phyloP scores from a whole-genome alignment of 1,140 invertebrate genomes.

The Musca domestica region DNA sequence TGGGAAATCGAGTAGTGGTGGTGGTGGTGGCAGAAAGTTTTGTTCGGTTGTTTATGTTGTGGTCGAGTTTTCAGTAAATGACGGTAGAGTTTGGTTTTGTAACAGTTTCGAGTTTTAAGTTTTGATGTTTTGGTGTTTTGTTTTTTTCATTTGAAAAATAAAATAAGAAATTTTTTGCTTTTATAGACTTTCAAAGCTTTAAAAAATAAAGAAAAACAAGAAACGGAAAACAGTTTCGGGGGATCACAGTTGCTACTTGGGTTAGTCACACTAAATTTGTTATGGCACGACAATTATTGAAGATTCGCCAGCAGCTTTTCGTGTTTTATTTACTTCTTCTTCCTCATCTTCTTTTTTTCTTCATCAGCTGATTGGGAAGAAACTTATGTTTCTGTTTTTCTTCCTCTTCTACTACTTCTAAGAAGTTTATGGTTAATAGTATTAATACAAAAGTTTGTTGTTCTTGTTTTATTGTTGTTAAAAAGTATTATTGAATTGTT shows the following conservation, averaged over 20 bases:
- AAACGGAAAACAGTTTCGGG: background rate
- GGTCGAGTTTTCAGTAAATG: background rate
- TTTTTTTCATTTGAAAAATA: slow-evolving; percentile 12
- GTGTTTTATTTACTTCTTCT: background rate
- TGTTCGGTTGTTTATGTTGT: slow-evolving; percentile 35
- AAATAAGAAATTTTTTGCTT: slow-evolving; percentile 18
- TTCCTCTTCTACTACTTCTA: slow-evolving; percentile 7
- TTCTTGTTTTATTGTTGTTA: slow-evolving; percentile 12
- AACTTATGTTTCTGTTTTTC: too few species aligned
- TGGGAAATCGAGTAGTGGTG: slow-evolving; percentile 14
- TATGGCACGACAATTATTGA: slow-evolving; percentile 1
- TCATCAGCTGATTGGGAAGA: too few species aligned
- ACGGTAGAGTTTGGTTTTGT: background rate
- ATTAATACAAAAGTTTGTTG: slow-evolving; percentile 11
- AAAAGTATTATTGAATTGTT: slow-evolving; percentile 8
- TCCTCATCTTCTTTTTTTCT: too few species aligned
- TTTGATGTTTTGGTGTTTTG: background rate
- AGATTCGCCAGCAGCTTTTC: background rate
- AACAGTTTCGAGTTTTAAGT: background rate
- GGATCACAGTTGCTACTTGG: background rate
- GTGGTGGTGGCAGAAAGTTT: slow-evolving; percentile 28
- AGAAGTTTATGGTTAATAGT: slow-evolving; percentile 9
- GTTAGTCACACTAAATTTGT: slow-evolving; percentile 21
- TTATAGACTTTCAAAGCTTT: background rate
- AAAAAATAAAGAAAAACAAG: background rate